A percentile compares a stretch with the other conserved stretches of the same genome.
These are phyloP conservation scores for Panthera uncia DNA, from an alignment of 2,113 vertebrate species.

Conservation along the genomic window DNA sequence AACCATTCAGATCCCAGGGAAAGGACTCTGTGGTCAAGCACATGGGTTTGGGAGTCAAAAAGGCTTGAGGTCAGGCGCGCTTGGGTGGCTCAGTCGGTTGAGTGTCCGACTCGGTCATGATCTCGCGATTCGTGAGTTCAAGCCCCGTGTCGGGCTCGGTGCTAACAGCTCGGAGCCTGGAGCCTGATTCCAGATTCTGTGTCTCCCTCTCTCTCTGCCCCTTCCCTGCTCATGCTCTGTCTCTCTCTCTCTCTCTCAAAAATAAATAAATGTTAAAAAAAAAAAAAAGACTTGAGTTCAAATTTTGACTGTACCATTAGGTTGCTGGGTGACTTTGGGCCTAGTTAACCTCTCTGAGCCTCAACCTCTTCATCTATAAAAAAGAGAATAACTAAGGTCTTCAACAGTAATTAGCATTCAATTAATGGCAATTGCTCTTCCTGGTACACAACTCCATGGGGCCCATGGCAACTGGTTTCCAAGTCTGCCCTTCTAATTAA, in stretches of 20 bases:
- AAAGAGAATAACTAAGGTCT: background rate
- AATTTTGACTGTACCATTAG: background rate
- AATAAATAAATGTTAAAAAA: too few relatives aligned
- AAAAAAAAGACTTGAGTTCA: background rate
- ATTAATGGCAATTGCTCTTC: background rate
- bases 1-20: background rate
- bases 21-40: background rate
- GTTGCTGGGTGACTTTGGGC: background rate
- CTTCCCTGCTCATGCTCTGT: too few relatives aligned
- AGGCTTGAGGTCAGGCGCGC: background rate
- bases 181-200: too few relatives aligned
- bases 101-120: too few relatives aligned
- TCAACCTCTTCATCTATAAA: background rate
- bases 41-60: background rate
- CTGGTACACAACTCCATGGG: background rate
- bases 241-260: too few relatives aligned
- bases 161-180: too few relatives aligned
- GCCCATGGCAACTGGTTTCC: background rate
- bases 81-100: too few relatives aligned
- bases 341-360: background rate
- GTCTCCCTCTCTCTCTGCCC: too few relatives aligned
- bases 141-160: too few relatives aligned
- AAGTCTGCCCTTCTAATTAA: background rate
- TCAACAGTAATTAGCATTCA: background rate
- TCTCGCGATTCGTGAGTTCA: too few relatives aligned